Evolutionary conservation across 2,797 vertebrate species (phyloP).

Genomic region (Rhinoraja longicauda): DNA sequence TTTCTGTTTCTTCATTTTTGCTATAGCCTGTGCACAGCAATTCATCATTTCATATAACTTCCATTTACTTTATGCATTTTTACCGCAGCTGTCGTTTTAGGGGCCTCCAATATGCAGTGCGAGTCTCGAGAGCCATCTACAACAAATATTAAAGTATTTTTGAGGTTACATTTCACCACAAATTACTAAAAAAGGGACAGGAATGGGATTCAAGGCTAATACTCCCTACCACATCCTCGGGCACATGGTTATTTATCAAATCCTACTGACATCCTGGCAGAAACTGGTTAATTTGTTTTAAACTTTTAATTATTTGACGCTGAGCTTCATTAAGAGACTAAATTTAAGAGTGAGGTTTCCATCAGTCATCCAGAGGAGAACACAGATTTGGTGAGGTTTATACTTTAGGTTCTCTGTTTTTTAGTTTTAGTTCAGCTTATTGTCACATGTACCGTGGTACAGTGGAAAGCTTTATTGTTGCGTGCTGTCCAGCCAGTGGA

Average conservation of each 20-base stretch:
- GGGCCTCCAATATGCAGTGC: background rate
- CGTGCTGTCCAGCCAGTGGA: no score
- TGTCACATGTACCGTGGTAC: no score
- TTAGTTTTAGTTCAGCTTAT: no score
- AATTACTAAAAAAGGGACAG: no score
- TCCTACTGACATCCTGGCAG: background rate
- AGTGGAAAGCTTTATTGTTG: no score
- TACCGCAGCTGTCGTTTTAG: background rate
- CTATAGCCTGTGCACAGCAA: background rate
- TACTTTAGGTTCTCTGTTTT: background rate
- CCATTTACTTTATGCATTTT: background rate
- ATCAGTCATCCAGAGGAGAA: background rate
- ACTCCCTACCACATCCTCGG: background rate
- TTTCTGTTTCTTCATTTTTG: background rate
- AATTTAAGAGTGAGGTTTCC: background rate
- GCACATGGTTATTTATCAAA: background rate
- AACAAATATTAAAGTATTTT: background rate
- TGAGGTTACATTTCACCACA: background rate
- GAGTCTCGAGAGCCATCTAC: background rate
- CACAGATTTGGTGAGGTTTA: background rate
- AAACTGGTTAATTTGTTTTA: background rate
- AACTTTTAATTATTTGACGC: background rate
- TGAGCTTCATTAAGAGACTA: background rate
- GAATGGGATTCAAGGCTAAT: background rate
- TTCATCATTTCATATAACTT: background rate